Evolutionary conservation across 2,113 vertebrate species (phyloP).

Genomic region (Protobothrops mucrosquamatus): DNA sequence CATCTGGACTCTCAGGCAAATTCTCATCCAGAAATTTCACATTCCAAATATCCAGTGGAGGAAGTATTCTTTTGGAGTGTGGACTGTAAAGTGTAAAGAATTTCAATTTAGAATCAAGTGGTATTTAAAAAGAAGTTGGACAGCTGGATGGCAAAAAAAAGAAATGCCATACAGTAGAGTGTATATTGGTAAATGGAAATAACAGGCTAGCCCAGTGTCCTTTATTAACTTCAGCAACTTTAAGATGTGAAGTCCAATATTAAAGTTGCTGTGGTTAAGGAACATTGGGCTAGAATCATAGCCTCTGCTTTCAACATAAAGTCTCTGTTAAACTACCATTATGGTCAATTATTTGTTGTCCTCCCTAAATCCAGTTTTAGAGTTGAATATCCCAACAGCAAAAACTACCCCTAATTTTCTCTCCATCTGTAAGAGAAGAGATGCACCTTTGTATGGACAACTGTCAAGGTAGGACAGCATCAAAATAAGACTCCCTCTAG

Average conservation of each 20-base stretch:
- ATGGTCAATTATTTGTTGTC: neutral
- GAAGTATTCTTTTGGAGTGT: neutral
- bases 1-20: neutral
- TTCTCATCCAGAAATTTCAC: neutral
- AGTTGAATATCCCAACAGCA: neutral
- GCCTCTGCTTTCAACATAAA: neutral
- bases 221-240: neutral
- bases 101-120: neutral
- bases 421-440: neutral
- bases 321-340: neutral
- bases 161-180: neutral
- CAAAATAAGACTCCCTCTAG: neutral
- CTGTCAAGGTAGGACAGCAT: neutral
- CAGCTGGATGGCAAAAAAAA: neutral
- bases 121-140: neutral
- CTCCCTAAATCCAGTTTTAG: neutral
- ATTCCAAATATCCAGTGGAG: neutral
- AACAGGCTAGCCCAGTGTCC: neutral
- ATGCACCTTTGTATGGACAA: neutral
- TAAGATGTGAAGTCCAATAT: neutral
- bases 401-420: neutral
- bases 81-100: neutral
- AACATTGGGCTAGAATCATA: neutral
- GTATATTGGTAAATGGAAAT: neutral
- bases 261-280: neutral